Percentiles rank a stretch among this genome's conserved stretches.
These are phyloP conservation scores for Erpetoichthys calabaricus DNA, from an alignment of 2,797 vertebrate species.

Conservation along the genomic window DNA sequence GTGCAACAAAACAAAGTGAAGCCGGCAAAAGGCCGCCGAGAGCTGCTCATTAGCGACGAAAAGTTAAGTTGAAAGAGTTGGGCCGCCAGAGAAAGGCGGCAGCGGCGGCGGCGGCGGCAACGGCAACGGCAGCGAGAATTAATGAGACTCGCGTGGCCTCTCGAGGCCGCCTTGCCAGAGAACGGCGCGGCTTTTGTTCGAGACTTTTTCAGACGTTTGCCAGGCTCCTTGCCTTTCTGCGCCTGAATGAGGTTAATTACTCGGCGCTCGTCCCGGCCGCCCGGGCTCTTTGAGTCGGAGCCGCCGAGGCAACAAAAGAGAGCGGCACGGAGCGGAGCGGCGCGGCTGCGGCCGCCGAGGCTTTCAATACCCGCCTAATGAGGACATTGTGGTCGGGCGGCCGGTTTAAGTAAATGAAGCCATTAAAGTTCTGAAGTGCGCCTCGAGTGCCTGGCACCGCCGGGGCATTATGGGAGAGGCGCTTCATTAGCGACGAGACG, in stretches of 20 bases:
- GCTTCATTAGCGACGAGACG: no score
- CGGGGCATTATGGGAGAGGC: no score
- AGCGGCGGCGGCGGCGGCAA: no score
- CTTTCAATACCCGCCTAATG: constrained; percentile 4
- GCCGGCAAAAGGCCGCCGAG: no score
- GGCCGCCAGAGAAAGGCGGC: no score
- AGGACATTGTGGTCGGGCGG: background rate
- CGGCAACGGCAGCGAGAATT: background rate
- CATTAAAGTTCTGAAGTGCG: no score
- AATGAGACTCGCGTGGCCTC: background rate
- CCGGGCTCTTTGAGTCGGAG: no score
- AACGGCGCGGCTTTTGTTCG: constrained; percentile 56
- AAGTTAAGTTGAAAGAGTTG: constrained; percentile 1
- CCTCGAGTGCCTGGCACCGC: no score
- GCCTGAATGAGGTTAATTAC: constrained; percentile 66
- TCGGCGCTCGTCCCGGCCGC: constrained; percentile 24
- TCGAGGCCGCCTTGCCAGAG: constrained; percentile 49
- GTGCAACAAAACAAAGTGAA: no score
- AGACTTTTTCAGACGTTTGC: constrained; percentile 41
- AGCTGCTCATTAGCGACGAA: background rate
- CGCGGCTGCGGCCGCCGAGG: background rate
- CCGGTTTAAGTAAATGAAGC: no score
- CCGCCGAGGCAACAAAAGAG: background rate
- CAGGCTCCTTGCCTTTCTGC: constrained; percentile 55
- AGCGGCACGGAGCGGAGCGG: background rate